These are phyloP conservation scores for Erebia epiphron DNA, from an alignment of 2,888 invertebrate genomes.

Conservation along the genomic window DNA sequence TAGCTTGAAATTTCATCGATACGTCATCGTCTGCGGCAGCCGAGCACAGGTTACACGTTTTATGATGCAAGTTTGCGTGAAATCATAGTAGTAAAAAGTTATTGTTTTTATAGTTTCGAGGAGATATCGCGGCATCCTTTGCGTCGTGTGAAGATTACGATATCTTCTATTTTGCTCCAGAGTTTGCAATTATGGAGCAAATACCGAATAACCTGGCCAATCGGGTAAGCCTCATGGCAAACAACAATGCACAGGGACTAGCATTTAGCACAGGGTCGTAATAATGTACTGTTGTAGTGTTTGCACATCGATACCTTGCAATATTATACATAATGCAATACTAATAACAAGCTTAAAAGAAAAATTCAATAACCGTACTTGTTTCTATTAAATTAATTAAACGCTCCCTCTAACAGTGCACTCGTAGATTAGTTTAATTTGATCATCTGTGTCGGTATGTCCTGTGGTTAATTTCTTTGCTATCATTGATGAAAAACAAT, in stretches of 20 bases:
- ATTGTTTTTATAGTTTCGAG: constrained; percentile 79
- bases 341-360: constrained; percentile 6
- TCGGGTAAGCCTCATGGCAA: constrained; percentile 71
- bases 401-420: neutral
- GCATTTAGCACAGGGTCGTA: constrained; percentile 1
- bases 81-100: constrained; percentile 63
- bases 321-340: neutral
- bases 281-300: constrained; percentile 9
- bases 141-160: constrained; percentile 69
- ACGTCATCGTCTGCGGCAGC: constrained; percentile 48
- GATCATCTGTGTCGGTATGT: neutral
- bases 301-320: constrained; percentile 24
- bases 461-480: neutral
- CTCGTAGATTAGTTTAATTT: neutral
- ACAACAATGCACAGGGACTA: constrained; percentile 39
- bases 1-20: constrained; percentile 22
- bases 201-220: constrained; percentile 56
- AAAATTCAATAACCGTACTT: neutral
- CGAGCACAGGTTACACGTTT: constrained; percentile 57
- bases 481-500: neutral
- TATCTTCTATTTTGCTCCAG: constrained; percentile 62
- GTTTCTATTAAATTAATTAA: neutral
- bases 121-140: constrained; percentile 68
- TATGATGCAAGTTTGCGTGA: constrained; percentile 53
- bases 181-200: constrained; percentile 65